These are phyloP conservation scores for Cephalotes varians DNA, from an alignment of 2,888 invertebrate species.

Conservation along the genomic window DNA sequence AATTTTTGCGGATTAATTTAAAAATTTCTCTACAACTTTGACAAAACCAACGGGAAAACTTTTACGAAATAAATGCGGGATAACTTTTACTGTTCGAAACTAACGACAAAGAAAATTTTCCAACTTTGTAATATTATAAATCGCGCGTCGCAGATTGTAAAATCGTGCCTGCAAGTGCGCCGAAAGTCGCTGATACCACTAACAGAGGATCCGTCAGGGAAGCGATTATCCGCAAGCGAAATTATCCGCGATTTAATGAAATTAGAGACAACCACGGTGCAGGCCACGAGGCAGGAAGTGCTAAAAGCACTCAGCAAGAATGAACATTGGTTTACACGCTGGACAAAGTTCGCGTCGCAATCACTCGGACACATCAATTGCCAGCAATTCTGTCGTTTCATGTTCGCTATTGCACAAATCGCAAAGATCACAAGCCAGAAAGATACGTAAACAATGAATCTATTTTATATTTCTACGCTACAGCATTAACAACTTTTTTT, in stretches of 20 bases:
- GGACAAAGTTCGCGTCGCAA: constrained; percentile 75
- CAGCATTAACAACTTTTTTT: too few species aligned
- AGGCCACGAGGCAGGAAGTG: constrained; percentile 56
- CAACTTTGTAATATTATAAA: constrained; percentile 27
- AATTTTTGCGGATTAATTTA: constrained; percentile 3
- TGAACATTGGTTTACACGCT: constrained; percentile 25
- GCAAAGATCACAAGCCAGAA: background rate
- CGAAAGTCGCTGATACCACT: constrained; percentile 26
- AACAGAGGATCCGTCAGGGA: constrained; percentile 32
- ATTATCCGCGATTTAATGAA: constrained; percentile 57
- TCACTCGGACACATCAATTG: constrained; percentile 74
- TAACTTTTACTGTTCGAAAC: constrained; percentile 16
- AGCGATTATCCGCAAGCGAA: constrained; percentile 50
- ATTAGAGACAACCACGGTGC: constrained; percentile 24
- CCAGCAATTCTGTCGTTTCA: constrained; percentile 74
- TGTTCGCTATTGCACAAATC: constrained; percentile 54
- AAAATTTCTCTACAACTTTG: constrained; percentile 18
- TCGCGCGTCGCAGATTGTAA: background rate
- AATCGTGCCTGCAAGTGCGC: constrained; percentile 8
- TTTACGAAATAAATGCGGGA: background rate
- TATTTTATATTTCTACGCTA: background rate
- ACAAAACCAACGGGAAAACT: background rate
- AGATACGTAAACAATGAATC: background rate
- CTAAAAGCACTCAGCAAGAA: constrained; percentile 49
- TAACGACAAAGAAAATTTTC: constrained; percentile 13